Base-by-base conservation (phyloP, 1,140 invertebrate species). In the Drosophila bipectinata region DNA sequence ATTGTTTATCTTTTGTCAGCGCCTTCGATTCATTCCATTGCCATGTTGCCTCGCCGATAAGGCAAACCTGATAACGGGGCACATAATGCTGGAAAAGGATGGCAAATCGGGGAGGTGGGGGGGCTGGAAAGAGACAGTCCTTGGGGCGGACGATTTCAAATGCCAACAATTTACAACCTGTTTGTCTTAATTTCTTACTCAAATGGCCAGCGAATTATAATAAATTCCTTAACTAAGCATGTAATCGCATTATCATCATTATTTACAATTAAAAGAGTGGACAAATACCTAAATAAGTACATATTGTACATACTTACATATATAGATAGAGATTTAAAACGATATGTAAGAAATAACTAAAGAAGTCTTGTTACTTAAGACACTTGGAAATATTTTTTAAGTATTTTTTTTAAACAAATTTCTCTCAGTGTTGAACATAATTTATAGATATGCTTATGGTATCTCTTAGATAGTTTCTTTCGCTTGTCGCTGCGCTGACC, bases 181-280 rank as follows among this genome's bases (percentile, higher is more conserved):
- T 75, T 72, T 79, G 77, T 53, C 79, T 82, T 82, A 82, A 81
- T 81, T 81, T 81, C 73, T 82, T 63, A 73, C 68, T 82, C 62
- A 73, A 74, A 73, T 79, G 69, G 76, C 77, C 26, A 63, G 39
- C 54, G 78, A 81, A 83, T 76, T 83, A 84, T 72, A 83, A 83
- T 83, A 83, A 83, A 83, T 83, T 83, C 80, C 71, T 76, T 83
- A 79, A 72, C 76, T 60, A 79, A 61, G 72, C 61, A 56, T 83
- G 72, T 84, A 83, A 84, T 83, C 80, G 80, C 63, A 76, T 83
- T 83, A 83, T 83, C 80, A 83, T 84, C 76, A 84, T 79, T 83
- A 83, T 83, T 84, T 83, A 83, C 76, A 79, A 79, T 79, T 79
- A 78, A 57, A 78, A 66, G 69, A 83, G 72, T 57, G 26, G 48